Base-by-base conservation (phyloP, 2,888 invertebrate species). In the Magallana nippona region DNA sequence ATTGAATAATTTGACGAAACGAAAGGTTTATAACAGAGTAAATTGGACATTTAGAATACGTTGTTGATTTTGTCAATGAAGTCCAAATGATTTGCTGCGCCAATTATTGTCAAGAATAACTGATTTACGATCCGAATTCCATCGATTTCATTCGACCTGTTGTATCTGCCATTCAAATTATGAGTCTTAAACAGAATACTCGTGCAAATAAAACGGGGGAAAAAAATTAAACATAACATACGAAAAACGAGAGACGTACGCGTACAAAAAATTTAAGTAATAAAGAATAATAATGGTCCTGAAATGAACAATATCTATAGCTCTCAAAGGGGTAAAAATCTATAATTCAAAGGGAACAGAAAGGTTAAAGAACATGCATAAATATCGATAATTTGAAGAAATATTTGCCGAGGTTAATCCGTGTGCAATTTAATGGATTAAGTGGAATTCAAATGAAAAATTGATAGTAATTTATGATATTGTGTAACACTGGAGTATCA, bases 401-500 rank as follows among this genome's bases (percentile, higher is more conserved):
- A 71, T 71, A 71, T 71, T 32, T 71, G 71, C 32, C 2, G 27
- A 71, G 71, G 71, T 71, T 71, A 71, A 71, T 71, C 71, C 71
- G 13, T 71, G 13, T 15, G 22, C 27, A 71, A 71, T 71, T 71
- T 71, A 71, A 71, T 71, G 71, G 71, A 71, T 71, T 71, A 27
- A 71, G 27, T 27, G 71, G 71, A 71, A 71, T 71, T 71, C 32
- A 71, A 71, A 71, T 71, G 71, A 71, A 71, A 71, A 71, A 71
- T 71, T 71, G 71, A 71, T 71, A 27, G 71, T 71, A 71, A 71
- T 71, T 71, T 71, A 71, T 71, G 71, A 71, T 71, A 71, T 32
- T 71, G 71, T 71, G 71, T 71, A 27, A 13, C 71, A 13, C 15
- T 27, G 22, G 32, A 71, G 32, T 22, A 71, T 71, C 27, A 32